Conservation (phyloP, 2,888 invertebrate genomes). For the Drosophila greeni region DNA sequence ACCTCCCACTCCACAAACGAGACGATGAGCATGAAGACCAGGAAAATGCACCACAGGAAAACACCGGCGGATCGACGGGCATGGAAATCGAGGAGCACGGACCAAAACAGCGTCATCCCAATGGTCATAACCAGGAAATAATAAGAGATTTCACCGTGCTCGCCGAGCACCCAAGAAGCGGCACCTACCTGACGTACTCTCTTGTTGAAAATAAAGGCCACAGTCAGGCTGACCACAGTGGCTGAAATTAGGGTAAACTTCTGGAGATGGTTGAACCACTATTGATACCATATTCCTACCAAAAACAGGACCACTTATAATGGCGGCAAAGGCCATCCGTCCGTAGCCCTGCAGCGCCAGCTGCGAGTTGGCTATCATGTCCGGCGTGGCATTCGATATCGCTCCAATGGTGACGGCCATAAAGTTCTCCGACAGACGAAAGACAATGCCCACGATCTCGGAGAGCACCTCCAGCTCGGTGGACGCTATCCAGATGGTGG, state of each 20-base stretch:
- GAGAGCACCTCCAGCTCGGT: conserved; percentile 48
- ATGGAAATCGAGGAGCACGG: conserved; percentile 35
- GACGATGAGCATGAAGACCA: conserved; percentile 17
- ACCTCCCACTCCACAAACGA: conserved; percentile 21
- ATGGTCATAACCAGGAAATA: conserved; percentile 35
- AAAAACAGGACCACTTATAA: conserved; percentile 39
- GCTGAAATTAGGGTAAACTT: conserved; percentile 14
- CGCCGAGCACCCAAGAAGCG: conserved; percentile 36
- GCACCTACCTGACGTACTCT: background rate
- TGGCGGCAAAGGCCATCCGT: conserved; percentile 53
- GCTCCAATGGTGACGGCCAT: conserved; percentile 37
- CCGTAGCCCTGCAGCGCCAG: conserved; percentile 52
- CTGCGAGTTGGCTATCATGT: conserved; percentile 44
- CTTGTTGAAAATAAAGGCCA: conserved; percentile 26
- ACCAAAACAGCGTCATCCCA: conserved; percentile 27
- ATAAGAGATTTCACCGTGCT: conserved; percentile 34
- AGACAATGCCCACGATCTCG: conserved; percentile 35
- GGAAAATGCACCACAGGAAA: conserved; percentile 31
- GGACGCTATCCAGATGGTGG: conserved; percentile 31
- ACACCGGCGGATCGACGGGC: conserved; percentile 46
- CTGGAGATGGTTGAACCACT: background rate
- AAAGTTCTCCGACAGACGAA: conserved; percentile 40
- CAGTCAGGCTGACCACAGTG: conserved; percentile 35
- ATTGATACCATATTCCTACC: conserved; percentile 16
- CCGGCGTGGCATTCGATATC: conserved; percentile 29